These are phyloP conservation scores for Steatocranus sp. DNA, from an alignment of 2,797 vertebrate genomes.

Conservation along the genomic window DNA sequence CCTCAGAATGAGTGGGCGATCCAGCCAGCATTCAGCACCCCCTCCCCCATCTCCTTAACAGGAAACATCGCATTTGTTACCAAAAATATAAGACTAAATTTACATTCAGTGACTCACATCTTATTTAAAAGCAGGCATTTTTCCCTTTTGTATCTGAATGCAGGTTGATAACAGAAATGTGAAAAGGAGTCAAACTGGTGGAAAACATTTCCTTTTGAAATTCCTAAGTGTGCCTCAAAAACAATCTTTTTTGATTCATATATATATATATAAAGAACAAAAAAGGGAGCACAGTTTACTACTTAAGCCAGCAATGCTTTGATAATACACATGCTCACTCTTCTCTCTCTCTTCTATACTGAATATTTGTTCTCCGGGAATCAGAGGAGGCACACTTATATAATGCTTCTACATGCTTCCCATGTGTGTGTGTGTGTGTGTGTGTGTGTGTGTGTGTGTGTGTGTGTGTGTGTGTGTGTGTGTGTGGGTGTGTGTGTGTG, in stretches of 20 bases:
- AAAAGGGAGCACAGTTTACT: not conserved
- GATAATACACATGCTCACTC: constrained; percentile 9
- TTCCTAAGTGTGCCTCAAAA: not conserved
- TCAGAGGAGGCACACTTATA: constrained; percentile 23
- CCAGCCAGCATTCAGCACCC: not conserved
- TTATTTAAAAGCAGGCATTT: not conserved
- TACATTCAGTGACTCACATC: not conserved
- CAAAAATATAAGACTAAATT: not conserved
- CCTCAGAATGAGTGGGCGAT: constrained; percentile 23
- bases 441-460: not conserved
- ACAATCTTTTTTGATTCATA: not conserved
- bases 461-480: not conserved
- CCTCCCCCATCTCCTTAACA: constrained; percentile 10
- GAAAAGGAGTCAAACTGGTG: not conserved
- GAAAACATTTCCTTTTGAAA: not conserved
- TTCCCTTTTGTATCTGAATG: not conserved
- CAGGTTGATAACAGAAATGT: not conserved
- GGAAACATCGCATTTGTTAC: not conserved
- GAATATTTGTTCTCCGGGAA: constrained; percentile 31
- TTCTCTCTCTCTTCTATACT: not conserved
- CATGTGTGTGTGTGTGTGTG: not conserved
- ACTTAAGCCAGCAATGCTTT: constrained; percentile 4
- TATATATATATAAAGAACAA: not conserved
- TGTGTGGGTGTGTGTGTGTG: not conserved
- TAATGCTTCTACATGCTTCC: no score